A percentile compares a stretch with the other conserved stretches of the same genome.
phyloP scores from a whole-genome alignment of 1,140 invertebrate species.

The Brachionus plicatilis region DNA sequence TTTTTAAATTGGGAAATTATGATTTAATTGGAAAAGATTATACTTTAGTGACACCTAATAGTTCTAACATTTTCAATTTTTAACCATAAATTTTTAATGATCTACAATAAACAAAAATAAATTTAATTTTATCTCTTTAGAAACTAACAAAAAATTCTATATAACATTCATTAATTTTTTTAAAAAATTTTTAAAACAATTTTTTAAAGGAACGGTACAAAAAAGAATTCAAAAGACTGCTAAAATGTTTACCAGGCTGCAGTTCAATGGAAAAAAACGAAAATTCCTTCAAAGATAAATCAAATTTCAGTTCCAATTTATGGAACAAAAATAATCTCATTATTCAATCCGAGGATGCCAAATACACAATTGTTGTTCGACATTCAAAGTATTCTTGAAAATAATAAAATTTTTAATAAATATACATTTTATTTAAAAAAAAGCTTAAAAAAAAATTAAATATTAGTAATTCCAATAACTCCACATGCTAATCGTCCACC shows the following conservation, averaged over 20 bases:
- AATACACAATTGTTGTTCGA: background rate
- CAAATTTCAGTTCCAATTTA: background rate
- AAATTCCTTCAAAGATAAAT: background rate
- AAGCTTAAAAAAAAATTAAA: background rate
- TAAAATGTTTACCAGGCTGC: background rate
- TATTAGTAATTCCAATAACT: constrained; percentile 49
- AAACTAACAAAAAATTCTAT: too few relatives aligned
- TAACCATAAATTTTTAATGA: too few relatives aligned
- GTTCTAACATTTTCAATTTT: too few relatives aligned
- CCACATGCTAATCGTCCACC: constrained; percentile 59
- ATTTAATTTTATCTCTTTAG: too few relatives aligned
- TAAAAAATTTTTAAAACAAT: background rate
- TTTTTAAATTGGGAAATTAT: too few relatives aligned
- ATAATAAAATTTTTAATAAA: background rate
- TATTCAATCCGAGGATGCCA: background rate
- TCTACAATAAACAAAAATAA: too few relatives aligned
- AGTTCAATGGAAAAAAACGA: background rate
- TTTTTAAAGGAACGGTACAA: constrained; percentile 19
- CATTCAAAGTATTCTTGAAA: background rate
- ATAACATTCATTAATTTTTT: too few relatives aligned
- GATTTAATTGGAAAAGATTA: too few relatives aligned
- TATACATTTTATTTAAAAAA: constrained; percentile 16
- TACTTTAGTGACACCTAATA: too few relatives aligned
- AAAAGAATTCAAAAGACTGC: background rate
- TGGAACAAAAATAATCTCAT: background rate